Base-by-base conservation (phyloP, 2,888 invertebrate genomes). In the Ophonus ardosiacus region DNA sequence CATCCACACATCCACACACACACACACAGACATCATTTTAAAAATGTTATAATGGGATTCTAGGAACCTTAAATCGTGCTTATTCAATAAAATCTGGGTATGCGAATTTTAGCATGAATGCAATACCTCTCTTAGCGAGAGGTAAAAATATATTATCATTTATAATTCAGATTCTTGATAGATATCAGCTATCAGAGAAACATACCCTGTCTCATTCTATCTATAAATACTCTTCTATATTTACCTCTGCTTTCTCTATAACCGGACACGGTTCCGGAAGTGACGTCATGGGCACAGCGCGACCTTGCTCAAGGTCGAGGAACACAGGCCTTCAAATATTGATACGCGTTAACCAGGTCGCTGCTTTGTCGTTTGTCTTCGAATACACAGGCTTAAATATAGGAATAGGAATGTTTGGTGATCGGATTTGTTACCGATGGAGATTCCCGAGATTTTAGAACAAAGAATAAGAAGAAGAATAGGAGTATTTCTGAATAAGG, bases 281-380 rank as follows among this genome's bases (percentile, higher is more conserved):
- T 56, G 59, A 17, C n/a, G 59, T 59, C 15, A 17, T 15, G 15
- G n/a, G 59, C 17, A 15, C 18, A 15, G 8, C 68, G 38, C 38
- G 31, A 15, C 68, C 68, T 38, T 31, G 38, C 38, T 31, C 38
- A 10, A 68, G 38, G 68, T n/a, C 38, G n/a, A 15, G 38, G 31
- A n/a, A 31, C 15, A 13, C 10, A 38, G n/a, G 68, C 38, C 68
- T 68, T 68, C 68, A 68, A 68, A 68, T 68, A 68, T 68, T 68
- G 68, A 68, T 68, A 68, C 68, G 8, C 38, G 15, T 68, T 38
- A 68, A 38, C 59, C 31, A 38, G 68, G 68, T 68, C 68, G 31
- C 68, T 24, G 68, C 59, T 59, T 59, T 59, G 56, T 57, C 56
- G 7, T n/a, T n/a, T n/a, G 31, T 31, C 31, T 6, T 13, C 43